Evolutionary conservation across 2,797 vertebrate genomes (phyloP).

Genomic region (Sebastes diaconus): DNA sequence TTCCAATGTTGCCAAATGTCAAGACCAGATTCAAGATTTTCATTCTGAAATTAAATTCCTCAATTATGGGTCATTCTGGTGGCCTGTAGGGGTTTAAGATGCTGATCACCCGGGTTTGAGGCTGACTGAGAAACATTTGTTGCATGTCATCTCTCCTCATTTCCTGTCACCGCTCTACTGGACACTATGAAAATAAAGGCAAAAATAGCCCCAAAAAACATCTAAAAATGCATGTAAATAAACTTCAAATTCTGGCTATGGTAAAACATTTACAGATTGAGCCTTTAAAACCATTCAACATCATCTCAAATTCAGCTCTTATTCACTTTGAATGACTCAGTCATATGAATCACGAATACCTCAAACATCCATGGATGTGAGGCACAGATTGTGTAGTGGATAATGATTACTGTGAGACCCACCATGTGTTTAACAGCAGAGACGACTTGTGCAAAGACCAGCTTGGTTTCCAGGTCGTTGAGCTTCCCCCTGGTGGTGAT

Average conservation of each 20-base stretch:
- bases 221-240: neutral
- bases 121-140: neutral
- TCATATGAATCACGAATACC: neutral
- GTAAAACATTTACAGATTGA: neutral
- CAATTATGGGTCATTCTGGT: neutral
- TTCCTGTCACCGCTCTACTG: neutral
- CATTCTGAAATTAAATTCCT: neutral
- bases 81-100: neutral
- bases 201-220: neutral
- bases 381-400: neutral
- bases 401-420: conserved; percentile 31
- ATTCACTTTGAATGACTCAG: neutral
- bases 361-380: neutral
- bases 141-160: neutral
- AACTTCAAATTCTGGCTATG: neutral
- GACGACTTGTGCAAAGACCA: conserved; percentile 82
- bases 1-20: neutral
- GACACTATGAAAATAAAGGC: neutral
- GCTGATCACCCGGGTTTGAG: neutral
- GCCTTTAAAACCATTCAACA: neutral
- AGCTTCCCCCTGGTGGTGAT: conserved; percentile 81
- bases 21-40: neutral
- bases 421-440: conserved; percentile 87
- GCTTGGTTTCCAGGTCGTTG: conserved; percentile 77
- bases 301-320: neutral